These are phyloP conservation scores for Gambusia affinis DNA, from an alignment of 2,113 vertebrate species.

Conservation along the genomic window DNA sequence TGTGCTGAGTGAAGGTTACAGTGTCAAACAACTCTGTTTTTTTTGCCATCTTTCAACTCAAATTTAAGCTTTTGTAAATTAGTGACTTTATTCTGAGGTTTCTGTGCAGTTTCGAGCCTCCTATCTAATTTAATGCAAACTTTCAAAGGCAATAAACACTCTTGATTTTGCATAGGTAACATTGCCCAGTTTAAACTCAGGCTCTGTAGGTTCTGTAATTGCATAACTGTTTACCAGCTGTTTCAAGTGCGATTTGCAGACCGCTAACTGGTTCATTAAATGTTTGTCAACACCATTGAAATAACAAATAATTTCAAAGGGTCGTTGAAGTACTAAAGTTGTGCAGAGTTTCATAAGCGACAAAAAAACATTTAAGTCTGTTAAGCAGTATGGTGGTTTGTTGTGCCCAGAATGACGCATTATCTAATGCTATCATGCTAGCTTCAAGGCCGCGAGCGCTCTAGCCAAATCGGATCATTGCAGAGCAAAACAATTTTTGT, in stretches of 20 bases:
- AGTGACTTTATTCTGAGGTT: background rate
- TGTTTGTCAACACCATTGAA: background rate
- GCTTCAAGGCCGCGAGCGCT: background rate
- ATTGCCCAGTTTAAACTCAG: background rate
- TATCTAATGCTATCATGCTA: background rate
- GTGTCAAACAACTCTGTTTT: background rate
- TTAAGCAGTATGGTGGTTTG: background rate
- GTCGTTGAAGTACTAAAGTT: no score
- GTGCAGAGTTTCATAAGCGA: background rate
- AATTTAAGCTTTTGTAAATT: background rate
- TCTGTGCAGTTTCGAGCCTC: background rate
- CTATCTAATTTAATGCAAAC: background rate
- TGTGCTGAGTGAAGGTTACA: background rate
- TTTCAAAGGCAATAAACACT: background rate
- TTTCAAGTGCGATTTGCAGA: background rate
- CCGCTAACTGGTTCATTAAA: background rate
- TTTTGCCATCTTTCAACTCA: no score
- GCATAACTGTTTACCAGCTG: background rate
- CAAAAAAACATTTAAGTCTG: background rate
- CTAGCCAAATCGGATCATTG: conserved; percentile 17
- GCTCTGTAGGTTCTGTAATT: background rate
- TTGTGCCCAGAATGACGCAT: background rate
- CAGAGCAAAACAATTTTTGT: conserved; percentile 45
- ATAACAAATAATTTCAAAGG: background rate
- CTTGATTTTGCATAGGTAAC: background rate